phyloP scores from a whole-genome alignment of 1,140 invertebrate genomes.

The Venturia canescens region DNA sequence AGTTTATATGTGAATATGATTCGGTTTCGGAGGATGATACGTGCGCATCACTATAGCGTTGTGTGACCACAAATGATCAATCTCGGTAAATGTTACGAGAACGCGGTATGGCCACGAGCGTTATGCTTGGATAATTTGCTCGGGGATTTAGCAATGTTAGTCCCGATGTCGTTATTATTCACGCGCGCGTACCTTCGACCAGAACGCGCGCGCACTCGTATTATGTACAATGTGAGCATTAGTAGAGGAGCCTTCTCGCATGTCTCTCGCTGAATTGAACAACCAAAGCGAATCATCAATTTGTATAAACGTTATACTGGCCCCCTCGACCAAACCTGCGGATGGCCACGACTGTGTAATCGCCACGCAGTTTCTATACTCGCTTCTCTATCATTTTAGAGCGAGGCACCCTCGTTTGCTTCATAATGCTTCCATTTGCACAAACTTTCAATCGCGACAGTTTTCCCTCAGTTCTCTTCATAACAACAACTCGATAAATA shows the following conservation, averaged over 20 bases:
- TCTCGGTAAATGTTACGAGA: slow-evolving; percentile 12
- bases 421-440: neutral
- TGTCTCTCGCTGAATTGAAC: slow-evolving; percentile 13
- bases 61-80: slow-evolving; percentile 10
- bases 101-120: neutral
- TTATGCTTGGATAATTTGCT: slow-evolving; percentile 4
- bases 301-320: slow-evolving; percentile 3
- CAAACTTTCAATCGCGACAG: neutral
- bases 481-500: neutral
- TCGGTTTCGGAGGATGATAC: neutral
- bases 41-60: neutral
- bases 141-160: slow-evolving; percentile 1
- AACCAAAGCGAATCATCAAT: slow-evolving; percentile 9
- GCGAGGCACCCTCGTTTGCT: neutral
- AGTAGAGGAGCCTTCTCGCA: neutral
- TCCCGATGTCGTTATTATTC: slow-evolving; percentile 1
- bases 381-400: neutral
- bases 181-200: neutral
- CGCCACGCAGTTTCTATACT: neutral
- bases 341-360: slow-evolving; percentile 9
- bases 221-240: neutral
- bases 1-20: neutral
- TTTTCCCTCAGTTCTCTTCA: neutral
- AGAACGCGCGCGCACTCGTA: neutral
- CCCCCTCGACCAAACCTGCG: neutral